Evolutionary conservation across 2,888 invertebrate species (phyloP).

Genomic region (Andrena camellia): DNA sequence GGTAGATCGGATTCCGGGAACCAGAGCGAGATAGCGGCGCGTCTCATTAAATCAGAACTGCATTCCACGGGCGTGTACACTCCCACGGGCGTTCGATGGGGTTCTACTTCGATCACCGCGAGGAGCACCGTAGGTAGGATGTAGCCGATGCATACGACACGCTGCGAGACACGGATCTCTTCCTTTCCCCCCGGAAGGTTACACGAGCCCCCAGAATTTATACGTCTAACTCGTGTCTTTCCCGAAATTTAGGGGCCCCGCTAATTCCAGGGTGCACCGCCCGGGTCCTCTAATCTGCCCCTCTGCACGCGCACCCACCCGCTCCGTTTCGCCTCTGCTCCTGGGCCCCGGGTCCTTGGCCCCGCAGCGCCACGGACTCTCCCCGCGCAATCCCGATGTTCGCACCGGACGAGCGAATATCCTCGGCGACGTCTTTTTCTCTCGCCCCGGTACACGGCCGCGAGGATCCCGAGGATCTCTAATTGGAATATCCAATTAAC

Average conservation of each 20-base stretch:
- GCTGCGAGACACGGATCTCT: conserved; percentile 83
- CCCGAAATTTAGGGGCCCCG: conserved; percentile 69
- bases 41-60: conserved; percentile 85
- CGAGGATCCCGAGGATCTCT: conserved; percentile 38
- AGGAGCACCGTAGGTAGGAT: conserved; percentile 79
- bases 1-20: conserved; percentile 71
- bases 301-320: not conserved
- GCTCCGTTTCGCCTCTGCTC: not conserved
- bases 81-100: conserved; percentile 85
- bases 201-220: conserved; percentile 65
- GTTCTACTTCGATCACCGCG: conserved; percentile 83
- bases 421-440: not conserved
- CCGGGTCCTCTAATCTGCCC: conserved; percentile 55
- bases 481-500: conserved; percentile 81
- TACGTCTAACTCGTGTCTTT: conserved; percentile 75
- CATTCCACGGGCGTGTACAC: conserved; percentile 85
- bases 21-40: conserved; percentile 73
- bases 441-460: conserved; percentile 30
- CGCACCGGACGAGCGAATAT: not conserved
- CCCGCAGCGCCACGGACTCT: not conserved
- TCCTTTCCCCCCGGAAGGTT: conserved; percentile 37
- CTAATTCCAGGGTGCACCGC: conserved; percentile 51
- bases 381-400: not conserved
- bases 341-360: not conserved
- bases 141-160: conserved; percentile 82